Percentiles rank a stretch among this genome's conserved stretches.
Evolutionary conservation across 1,140 invertebrate species (phyloP).

Genomic region (Zaprionus nigranus): DNA sequence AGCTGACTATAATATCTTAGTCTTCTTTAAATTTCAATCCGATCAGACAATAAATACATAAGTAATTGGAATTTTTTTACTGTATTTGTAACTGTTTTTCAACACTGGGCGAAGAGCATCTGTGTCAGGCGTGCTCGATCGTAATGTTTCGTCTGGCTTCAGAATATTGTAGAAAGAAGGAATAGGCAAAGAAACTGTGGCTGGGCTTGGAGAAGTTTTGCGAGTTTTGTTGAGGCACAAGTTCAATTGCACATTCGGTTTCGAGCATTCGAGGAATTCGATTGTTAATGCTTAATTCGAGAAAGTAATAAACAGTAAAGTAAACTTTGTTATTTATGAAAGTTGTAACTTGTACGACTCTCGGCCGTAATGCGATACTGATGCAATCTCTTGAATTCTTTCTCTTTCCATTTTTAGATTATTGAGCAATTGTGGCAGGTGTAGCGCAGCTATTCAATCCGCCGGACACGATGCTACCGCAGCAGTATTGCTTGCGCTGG

Average conservation of each 20-base stretch:
- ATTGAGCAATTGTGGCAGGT: neutral
- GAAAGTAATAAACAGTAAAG: neutral
- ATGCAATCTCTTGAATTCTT: neutral
- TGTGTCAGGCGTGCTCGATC: too few relatives aligned
- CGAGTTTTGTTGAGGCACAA: neutral
- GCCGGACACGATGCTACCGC: constrained; percentile 87
- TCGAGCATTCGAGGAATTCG: neutral
- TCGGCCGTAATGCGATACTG: constrained; percentile 2
- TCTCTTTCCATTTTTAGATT: constrained; percentile 15
- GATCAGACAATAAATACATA: too few relatives aligned
- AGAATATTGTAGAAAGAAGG: too few relatives aligned
- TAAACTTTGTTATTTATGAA: neutral
- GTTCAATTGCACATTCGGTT: neutral
- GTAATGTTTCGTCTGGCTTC: too few relatives aligned
- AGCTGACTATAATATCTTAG: too few relatives aligned
- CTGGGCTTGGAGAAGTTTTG: too few relatives aligned
- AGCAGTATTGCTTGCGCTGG: constrained; percentile 96
- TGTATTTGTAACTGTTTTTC: too few relatives aligned
- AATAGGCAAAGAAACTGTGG: too few relatives aligned
- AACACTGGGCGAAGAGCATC: too few relatives aligned
- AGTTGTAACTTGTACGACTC: neutral
- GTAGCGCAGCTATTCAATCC: constrained; percentile 17
- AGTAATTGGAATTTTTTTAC: too few relatives aligned
- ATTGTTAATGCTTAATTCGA: neutral
- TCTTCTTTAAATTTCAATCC: too few relatives aligned